A percentile compares a stretch with the other conserved stretches of the same genome.
phyloP scores from a whole-genome alignment of 2,888 invertebrate species.

The Agrochola macilenta region DNA sequence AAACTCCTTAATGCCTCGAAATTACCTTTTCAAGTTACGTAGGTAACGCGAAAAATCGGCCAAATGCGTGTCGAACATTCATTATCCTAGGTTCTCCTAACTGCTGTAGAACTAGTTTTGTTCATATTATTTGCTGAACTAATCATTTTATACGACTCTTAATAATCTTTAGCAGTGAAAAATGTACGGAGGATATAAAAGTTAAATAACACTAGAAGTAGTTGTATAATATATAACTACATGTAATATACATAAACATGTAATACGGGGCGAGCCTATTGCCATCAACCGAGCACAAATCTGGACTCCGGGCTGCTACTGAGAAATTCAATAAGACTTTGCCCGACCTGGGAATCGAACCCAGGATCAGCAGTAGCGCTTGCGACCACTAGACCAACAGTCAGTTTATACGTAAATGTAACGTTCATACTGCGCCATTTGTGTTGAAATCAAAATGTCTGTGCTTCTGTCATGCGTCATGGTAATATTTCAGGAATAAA shows the following conservation, averaged over 20 bases:
- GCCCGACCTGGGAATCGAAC: no score
- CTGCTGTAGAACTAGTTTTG: slow-evolving; percentile 25
- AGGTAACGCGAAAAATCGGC: slow-evolving; percentile 47
- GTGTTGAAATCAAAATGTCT: background rate
- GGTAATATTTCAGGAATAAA: background rate
- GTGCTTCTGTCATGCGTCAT: background rate
- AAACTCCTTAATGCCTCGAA: slow-evolving; percentile 33
- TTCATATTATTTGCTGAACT: slow-evolving; percentile 40
- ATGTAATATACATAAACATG: no score
- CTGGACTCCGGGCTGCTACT: no score
- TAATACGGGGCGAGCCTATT: no score
- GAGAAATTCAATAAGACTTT: no score
- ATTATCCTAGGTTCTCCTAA: slow-evolving; percentile 45
- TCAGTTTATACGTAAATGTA: background rate
- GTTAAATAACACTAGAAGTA: background rate
- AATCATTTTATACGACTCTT: slow-evolving; percentile 43
- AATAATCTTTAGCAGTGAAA: slow-evolving; percentile 32
- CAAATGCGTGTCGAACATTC: slow-evolving; percentile 57
- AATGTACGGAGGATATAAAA: slow-evolving; percentile 1
- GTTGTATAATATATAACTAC: background rate
- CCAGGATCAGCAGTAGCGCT: no score
- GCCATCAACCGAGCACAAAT: no score
- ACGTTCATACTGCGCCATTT: background rate
- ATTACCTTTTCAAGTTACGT: slow-evolving; percentile 26
- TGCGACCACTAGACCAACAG: no score